These are phyloP conservation scores for Dinocampus coccinellae DNA, from an alignment of 2,888 invertebrate species.

Conservation along the genomic window DNA sequence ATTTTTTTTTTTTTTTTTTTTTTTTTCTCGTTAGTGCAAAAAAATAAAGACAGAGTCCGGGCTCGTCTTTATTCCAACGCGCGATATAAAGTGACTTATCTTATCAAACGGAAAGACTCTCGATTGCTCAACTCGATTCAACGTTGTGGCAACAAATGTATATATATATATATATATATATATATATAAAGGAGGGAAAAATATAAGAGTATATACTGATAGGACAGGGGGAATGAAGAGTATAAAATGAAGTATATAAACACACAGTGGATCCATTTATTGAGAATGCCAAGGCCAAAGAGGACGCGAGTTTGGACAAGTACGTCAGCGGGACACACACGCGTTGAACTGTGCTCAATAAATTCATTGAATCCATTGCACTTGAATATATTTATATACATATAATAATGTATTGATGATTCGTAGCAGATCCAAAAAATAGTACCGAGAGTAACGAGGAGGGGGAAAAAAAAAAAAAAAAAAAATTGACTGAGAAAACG, in stretches of 20 bases:
- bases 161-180: not conserved
- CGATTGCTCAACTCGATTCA: constrained; percentile 38
- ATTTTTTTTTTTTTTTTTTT: too few species aligned
- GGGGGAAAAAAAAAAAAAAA: constrained; percentile 6
- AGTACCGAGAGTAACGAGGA: not conserved
- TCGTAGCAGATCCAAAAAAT: too few species aligned
- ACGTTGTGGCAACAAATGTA: not conserved
- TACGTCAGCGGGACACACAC: constrained; percentile 27
- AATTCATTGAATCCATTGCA: constrained; percentile 27
- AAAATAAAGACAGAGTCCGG: constrained; percentile 31
- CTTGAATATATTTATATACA: not conserved
- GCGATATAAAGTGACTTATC: constrained; percentile 33
- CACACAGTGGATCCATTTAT: constrained; percentile 66
- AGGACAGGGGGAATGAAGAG: constrained; percentile 21
- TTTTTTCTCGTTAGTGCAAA: constrained; percentile 17
- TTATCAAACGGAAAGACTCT: constrained; percentile 33
- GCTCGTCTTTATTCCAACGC: constrained; percentile 32
- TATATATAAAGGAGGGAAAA: not conserved
- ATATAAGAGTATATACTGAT: constrained; percentile 13
- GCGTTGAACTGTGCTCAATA: constrained; percentile 28
- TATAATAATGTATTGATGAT: not conserved
- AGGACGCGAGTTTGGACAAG: constrained; percentile 33
- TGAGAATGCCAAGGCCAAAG: constrained; percentile 62
- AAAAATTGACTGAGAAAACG: not conserved
- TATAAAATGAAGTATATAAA: constrained; percentile 8